Evolutionary conservation across 2,888 invertebrate genomes (phyloP).

Genomic region (Creontiades dilutus): DNA sequence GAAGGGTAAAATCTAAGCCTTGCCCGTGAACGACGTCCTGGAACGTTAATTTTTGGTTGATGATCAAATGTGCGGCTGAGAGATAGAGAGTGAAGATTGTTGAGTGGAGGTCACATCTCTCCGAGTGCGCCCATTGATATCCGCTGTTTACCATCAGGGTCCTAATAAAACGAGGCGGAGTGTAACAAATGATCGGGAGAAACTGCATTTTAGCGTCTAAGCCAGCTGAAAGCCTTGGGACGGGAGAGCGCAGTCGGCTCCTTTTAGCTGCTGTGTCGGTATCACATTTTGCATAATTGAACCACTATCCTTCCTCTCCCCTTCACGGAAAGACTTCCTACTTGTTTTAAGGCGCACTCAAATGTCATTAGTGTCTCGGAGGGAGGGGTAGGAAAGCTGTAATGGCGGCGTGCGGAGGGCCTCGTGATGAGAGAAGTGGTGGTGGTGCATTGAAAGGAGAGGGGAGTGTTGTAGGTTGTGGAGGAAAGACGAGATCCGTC

Average conservation of each 20-base stretch:
- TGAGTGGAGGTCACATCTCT: no score
- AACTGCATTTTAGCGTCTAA: background rate
- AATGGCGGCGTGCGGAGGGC: no score
- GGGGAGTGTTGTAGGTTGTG: no score
- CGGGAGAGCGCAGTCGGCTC: constrained; percentile 26
- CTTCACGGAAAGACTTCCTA: constrained; percentile 22
- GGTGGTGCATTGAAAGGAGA: no score
- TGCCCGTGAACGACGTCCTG: no score
- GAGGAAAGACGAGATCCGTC: no score
- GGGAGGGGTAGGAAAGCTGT: background rate
- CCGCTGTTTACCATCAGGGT: background rate
- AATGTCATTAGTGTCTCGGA: constrained; percentile 49
- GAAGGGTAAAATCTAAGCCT: no score
- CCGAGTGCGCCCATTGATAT: no score
- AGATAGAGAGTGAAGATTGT: no score
- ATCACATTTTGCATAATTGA: constrained; percentile 66
- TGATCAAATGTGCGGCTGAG: no score
- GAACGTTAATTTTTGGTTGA: no score
- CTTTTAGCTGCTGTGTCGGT: constrained; percentile 57
- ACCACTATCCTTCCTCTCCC: constrained; percentile 54
- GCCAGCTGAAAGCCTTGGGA: background rate
- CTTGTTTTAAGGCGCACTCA: constrained; percentile 65
- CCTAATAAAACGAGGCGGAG: constrained; percentile 4
- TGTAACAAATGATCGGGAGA: constrained; percentile 5
- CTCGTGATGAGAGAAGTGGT: no score